Evolutionary conservation across 2,797 vertebrate species (phyloP).

Genomic region (Sciurus carolinensis): DNA sequence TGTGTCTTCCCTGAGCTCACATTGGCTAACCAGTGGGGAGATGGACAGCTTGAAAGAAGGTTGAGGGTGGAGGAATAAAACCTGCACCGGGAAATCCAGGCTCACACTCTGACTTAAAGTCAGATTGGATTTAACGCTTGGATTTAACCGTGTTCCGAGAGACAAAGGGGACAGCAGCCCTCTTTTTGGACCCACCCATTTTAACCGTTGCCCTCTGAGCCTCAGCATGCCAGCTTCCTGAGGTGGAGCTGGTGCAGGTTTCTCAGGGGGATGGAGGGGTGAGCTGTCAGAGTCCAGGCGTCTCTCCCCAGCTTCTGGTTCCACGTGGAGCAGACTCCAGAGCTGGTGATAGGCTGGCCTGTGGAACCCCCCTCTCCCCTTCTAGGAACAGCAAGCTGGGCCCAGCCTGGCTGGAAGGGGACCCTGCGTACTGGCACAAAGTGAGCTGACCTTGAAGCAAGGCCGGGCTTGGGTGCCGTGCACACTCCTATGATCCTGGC

Average conservation of each 20-base stretch:
- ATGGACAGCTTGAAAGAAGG: background rate
- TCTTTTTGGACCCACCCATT: background rate
- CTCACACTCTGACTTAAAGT: background rate
- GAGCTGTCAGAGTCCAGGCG: background rate
- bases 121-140: background rate
- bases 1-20: background rate
- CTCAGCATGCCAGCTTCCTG: background rate
- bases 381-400: background rate
- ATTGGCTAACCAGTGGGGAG: background rate
- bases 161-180: background rate
- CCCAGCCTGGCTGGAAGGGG: background rate
- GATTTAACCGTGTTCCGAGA: background rate
- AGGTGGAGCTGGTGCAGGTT: background rate
- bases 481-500: too few relatives aligned
- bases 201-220: background rate
- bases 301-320: background rate
- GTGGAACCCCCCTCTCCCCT: background rate
- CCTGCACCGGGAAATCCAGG: background rate
- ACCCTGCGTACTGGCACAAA: conserved; percentile 5
- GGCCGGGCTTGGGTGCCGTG: background rate
- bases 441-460: conserved; percentile 66
- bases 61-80: background rate
- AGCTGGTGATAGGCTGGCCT: background rate
- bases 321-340: background rate
- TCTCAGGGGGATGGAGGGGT: background rate